Conservation (phyloP, 2,797 vertebrate species). For the Poeciliopsis gracilis region DNA sequence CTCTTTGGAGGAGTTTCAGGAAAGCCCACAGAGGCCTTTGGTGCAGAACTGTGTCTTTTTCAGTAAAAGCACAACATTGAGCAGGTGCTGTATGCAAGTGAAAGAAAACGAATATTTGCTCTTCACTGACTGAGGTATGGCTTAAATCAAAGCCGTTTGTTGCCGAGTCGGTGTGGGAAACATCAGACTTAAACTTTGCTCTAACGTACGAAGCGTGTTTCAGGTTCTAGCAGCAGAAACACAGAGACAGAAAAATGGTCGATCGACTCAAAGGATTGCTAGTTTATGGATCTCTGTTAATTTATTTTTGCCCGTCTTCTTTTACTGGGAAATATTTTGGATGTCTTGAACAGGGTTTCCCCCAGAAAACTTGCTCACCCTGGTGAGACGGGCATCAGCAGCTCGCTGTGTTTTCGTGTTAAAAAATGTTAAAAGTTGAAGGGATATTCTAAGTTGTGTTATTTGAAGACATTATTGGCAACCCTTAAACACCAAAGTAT, state of each 20-base stretch:
- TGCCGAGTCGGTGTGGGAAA: neutral
- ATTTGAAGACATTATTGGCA: too few relatives aligned
- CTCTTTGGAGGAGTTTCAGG: neutral
- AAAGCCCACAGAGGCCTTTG: neutral
- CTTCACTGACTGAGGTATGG: neutral
- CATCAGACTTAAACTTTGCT: neutral
- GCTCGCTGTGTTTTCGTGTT: too few relatives aligned
- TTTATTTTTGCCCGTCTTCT: neutral
- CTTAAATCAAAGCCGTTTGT: neutral
- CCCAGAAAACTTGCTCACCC: too few relatives aligned
- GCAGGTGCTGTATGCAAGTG: neutral
- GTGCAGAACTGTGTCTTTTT: neutral
- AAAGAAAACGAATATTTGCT: constrained; percentile 32
- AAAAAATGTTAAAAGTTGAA: too few relatives aligned
- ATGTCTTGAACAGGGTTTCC: neutral
- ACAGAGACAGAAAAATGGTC: neutral
- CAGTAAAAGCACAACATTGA: constrained; percentile 6
- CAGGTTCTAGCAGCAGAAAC: too few relatives aligned
- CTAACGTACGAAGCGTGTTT: neutral
- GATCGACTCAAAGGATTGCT: neutral
- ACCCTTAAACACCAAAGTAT: too few relatives aligned
- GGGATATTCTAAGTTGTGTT: too few relatives aligned
- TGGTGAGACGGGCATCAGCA: too few relatives aligned
- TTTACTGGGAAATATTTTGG: neutral
- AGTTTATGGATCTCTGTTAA: neutral